Evolutionary conservation across 2,113 vertebrate species (phyloP).

Genomic region (Hassar affinis): DNA sequence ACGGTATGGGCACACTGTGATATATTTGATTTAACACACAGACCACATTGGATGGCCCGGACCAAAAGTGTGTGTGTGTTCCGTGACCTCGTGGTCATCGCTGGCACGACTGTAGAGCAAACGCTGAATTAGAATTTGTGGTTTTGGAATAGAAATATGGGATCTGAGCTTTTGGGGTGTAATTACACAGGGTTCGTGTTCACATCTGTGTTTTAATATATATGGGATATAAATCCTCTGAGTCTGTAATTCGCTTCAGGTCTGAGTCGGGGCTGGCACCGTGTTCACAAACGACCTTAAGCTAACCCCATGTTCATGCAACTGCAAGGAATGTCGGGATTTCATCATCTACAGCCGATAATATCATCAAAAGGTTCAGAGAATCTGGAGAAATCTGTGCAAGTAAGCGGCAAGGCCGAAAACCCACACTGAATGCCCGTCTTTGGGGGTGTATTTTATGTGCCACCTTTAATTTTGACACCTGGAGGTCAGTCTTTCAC

Average conservation of each 20-base stretch:
- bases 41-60: not conserved
- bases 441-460: too few relatives aligned
- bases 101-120: not conserved
- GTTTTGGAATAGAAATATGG: not conserved
- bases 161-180: not conserved
- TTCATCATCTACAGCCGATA: too few relatives aligned
- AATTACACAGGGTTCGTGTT: slow-evolving; percentile 3
- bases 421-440: not conserved
- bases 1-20: not conserved
- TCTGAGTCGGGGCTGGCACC: not conserved
- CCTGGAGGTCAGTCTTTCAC: too few relatives aligned
- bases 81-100: not conserved
- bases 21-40: not conserved
- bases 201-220: not conserved
- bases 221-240: not conserved
- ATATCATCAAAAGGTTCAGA: too few relatives aligned
- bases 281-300: not conserved
- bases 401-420: too few relatives aligned
- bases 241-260: not conserved
- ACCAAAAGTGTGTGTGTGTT: not conserved
- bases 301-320: not conserved
- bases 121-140: not conserved
- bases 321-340: too few relatives aligned
- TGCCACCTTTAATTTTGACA: too few relatives aligned
- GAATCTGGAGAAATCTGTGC: too few relatives aligned